Evolutionary conservation across 2,113 vertebrate species (phyloP).

Genomic region (Microcebus lehilahytsara): DNA sequence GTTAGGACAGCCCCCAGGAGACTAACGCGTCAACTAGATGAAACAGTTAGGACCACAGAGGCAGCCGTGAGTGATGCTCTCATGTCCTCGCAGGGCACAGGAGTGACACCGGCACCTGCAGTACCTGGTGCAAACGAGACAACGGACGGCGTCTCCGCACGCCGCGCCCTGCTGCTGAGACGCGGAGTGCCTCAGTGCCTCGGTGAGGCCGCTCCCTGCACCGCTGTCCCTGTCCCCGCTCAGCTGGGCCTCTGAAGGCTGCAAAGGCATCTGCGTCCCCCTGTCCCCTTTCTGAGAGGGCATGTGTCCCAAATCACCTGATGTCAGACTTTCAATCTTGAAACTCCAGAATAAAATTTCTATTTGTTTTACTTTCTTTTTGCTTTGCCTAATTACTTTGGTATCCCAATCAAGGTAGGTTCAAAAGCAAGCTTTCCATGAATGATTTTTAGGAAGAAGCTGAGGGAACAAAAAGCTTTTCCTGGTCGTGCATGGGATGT

Average conservation of each 20-base stretch:
- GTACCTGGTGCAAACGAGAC: fast-evolving
- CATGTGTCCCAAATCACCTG: not conserved
- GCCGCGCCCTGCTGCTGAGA: no score
- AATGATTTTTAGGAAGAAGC: not conserved
- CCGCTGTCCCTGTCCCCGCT: not conserved
- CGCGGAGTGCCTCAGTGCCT: fast-evolving
- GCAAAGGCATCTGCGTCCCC: no score
- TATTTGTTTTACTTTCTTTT: not conserved
- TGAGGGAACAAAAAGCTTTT: not conserved
- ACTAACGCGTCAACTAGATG: fast-evolving
- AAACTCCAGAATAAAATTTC: not conserved
- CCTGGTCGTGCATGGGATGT: not conserved
- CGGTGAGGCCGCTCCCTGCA: not conserved
- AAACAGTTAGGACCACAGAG: fast-evolving
- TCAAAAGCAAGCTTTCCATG: not conserved
- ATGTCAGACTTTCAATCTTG: not conserved
- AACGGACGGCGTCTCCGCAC: not conserved
- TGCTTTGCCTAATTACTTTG: not conserved
- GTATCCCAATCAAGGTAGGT: not conserved
- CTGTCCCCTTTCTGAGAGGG: not conserved
- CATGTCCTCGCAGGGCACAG: fast-evolving
- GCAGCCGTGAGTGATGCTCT: fast-evolving
- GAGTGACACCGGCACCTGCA: fast-evolving
- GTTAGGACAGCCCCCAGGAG: not conserved
- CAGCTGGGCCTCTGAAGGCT: not conserved